Conservation (phyloP, 1,140 invertebrate genomes). For the Portunus trituberculatus region DNA sequence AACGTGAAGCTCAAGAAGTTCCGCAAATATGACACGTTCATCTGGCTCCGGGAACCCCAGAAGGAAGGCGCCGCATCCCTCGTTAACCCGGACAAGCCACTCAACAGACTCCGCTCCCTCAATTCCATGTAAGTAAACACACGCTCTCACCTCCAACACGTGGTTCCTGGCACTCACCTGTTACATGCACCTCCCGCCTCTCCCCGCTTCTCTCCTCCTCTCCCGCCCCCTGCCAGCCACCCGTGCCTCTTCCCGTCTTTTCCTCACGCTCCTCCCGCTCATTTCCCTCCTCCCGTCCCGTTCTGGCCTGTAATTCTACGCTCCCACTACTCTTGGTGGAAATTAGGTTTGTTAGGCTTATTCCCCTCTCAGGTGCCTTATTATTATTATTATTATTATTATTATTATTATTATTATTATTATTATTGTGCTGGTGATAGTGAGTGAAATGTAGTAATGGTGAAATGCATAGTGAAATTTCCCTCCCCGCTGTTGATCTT, state of each 20-base stretch:
- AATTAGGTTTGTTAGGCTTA: neutral
- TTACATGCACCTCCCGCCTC: neutral
- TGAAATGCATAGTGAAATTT: no score
- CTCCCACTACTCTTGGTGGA: no score
- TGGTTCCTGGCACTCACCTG: neutral
- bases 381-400: no score
- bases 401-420: no score
- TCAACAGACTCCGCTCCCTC: slow-evolving; percentile 77
- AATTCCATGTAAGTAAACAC: slow-evolving; percentile 76
- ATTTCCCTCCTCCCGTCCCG: neutral
- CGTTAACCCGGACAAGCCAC: slow-evolving; percentile 70
- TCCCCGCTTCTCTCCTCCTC: neutral
- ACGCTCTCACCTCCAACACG: neutral
- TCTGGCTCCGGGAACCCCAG: slow-evolving; percentile 75
- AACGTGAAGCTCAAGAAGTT: slow-evolving; percentile 76
- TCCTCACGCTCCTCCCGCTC: neutral
- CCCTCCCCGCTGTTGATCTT: no score
- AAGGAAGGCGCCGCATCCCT: slow-evolving; percentile 50
- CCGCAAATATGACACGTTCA: slow-evolving; percentile 77
- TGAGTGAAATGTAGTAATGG: no score
- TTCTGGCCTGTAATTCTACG: neutral
- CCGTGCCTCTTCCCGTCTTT: neutral
- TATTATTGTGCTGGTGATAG: no score
- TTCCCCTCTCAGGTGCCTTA: no score
- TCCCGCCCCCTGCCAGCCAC: neutral